Evolutionary conservation across 2,888 invertebrate genomes (phyloP), one percentile per base, ranked within the genome.

Genomic region (Nezara viridula): DNA sequence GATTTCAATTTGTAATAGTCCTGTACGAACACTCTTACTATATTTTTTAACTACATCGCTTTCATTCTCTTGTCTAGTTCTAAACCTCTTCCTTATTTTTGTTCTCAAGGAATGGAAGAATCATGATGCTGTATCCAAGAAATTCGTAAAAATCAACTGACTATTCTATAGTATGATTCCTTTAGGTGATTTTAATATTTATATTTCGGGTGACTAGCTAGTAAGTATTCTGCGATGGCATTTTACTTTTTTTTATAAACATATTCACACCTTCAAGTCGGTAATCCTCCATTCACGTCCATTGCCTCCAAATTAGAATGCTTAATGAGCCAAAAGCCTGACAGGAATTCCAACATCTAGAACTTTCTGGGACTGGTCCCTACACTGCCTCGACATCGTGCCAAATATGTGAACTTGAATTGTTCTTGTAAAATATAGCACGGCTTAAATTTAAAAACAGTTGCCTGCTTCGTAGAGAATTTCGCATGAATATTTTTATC

Each of bases 371-470:
- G 24, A 81, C 9, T 3, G 81, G 40, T n/a, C 44, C 40, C 81
- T 44, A 47, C n/a, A 44, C 9, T 14, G 81, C n/a, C 40, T 44
- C 37, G 47, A n/a, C 9, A 40, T 81, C 44, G 81, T 24, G 81
- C 81, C 81, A 81, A 81, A 81, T 81, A 81, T 81, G 10, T 44
- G 81, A 81, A 81, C 81, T 81, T 81, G 81, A 47, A 44, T 81
- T 24, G 44, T 81, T 81, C 44, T 44, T 81, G 81, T n/a, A n/a
- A 81, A 81, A 81, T 81, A 81, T 81, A 81, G 81, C 66, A 19
- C 21, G 19, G 37, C 66, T 73, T 66, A 66, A 73, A 73, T 21
- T 73, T 73, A 73, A 37, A 5, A 37, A 7, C 3, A 27, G 66
- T 32, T 32, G 0, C 2, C 66, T 55, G 9, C 14, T 66, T 66